These are phyloP conservation scores for Callorhinus ursinus DNA, from an alignment of 2,113 vertebrate species.

Conservation along the genomic window DNA sequence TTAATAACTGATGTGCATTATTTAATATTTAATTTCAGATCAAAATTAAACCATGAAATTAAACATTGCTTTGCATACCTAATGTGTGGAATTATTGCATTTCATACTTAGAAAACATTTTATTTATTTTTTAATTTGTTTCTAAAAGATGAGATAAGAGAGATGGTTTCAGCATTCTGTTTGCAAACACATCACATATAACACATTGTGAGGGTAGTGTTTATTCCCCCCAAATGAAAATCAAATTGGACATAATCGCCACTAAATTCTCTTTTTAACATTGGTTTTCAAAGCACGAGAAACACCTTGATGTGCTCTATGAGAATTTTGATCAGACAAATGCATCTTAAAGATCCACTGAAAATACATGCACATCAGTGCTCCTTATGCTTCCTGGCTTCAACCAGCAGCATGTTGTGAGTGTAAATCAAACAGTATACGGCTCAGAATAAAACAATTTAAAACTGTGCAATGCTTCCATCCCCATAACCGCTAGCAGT, in stretches of 20 bases:
- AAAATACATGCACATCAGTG: background rate
- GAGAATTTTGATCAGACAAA: constrained; percentile 14
- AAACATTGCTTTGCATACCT: background rate
- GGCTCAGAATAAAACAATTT: background rate
- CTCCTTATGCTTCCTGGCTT: background rate
- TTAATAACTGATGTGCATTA: background rate
- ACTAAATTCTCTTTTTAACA: background rate
- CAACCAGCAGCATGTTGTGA: background rate
- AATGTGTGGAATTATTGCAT: background rate
- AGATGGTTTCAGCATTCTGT: background rate
- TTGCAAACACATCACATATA: background rate
- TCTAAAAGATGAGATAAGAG: background rate
- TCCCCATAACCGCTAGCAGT: background rate
- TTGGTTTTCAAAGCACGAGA: background rate
- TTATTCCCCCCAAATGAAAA: constrained; percentile 40
- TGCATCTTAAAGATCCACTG: background rate
- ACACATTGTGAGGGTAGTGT: background rate
- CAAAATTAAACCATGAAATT: background rate
- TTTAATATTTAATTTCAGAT: background rate
- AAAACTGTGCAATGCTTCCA: background rate
- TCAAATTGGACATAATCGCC: constrained; percentile 11
- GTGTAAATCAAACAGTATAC: background rate
- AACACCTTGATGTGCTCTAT: background rate
- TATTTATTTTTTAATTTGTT: constrained; percentile 3
- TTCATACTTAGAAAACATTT: background rate